Conservation (phyloP, 1,140 invertebrate species). For the Macrosteles quadrilineatus region DNA sequence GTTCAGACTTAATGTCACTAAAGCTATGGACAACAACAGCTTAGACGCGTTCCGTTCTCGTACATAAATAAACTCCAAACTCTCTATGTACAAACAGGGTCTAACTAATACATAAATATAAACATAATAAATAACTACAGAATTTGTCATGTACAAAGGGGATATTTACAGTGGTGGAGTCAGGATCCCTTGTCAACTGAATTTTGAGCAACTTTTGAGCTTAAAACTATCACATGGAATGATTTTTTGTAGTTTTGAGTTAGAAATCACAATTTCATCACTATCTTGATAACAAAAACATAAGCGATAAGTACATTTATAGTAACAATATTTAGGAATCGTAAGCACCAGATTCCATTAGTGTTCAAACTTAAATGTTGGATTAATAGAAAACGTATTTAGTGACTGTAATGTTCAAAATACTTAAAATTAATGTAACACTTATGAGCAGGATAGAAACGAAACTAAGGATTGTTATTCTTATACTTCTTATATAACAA, state of each 20-base stretch:
- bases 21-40: constrained; percentile 17
- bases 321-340: too few relatives aligned
- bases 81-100: constrained; percentile 18
- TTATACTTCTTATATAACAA: too few relatives aligned
- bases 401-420: too few relatives aligned
- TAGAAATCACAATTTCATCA: too few relatives aligned
- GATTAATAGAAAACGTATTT: too few relatives aligned
- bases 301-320: too few relatives aligned
- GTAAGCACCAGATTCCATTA: too few relatives aligned
- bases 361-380: too few relatives aligned
- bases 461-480: too few relatives aligned
- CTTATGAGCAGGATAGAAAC: too few relatives aligned
- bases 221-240: constrained; percentile 7
- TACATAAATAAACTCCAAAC: constrained; percentile 25
- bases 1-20: constrained; percentile 3
- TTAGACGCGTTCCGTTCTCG: background rate
- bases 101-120: constrained; percentile 22
- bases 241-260: background rate
- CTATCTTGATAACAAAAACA: too few relatives aligned
- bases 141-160: constrained; percentile 6
- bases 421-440: too few relatives aligned
- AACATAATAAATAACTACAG: constrained; percentile 25
- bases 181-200: constrained; percentile 3
- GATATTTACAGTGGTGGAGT: background rate
- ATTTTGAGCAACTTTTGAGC: constrained; percentile 18